phyloP scores from a whole-genome alignment of 1,140 invertebrate species.

The Sminthurides bifidus region DNA sequence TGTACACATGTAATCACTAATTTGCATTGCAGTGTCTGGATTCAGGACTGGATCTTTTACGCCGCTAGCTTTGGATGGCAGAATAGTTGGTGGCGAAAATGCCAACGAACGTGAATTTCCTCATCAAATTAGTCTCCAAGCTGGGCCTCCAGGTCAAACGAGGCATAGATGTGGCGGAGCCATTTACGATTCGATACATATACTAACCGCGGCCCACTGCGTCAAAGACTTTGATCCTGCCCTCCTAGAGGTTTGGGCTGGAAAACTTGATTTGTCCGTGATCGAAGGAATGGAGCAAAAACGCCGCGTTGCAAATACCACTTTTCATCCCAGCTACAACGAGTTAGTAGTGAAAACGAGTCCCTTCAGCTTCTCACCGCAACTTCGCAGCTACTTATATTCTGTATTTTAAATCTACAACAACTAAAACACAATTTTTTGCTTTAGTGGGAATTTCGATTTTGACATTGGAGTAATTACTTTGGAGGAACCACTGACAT shows the following conservation, averaged over 20 bases:
- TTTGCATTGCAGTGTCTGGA: no score
- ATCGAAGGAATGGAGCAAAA: neutral
- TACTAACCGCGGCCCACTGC: conserved; percentile 12
- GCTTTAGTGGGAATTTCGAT: no score
- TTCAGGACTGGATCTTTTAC: no score
- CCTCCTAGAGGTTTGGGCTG: conserved; percentile 1
- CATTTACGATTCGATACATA: neutral
- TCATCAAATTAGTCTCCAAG: conserved; percentile 10
- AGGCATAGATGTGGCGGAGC: conserved; percentile 2
- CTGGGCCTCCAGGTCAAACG: neutral
- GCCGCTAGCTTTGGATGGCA: no score
- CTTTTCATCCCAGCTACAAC: neutral
- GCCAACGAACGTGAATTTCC: conserved; percentile 11
- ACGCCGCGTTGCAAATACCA: neutral
- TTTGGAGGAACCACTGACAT: conserved; percentile 7
- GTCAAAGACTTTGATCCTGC: neutral
- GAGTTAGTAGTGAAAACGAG: neutral
- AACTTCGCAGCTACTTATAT: no score
- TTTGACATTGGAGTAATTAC: conserved; percentile 7
- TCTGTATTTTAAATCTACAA: no score
- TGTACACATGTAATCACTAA: no score
- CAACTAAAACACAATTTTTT: no score
- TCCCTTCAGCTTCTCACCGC: conserved; percentile 3
- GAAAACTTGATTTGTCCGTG: conserved; percentile 1
- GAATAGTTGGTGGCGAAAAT: conserved; percentile 5